Base-by-base conservation (phyloP, 2,888 invertebrate species). In the Drosophila tanythrix region DNA sequence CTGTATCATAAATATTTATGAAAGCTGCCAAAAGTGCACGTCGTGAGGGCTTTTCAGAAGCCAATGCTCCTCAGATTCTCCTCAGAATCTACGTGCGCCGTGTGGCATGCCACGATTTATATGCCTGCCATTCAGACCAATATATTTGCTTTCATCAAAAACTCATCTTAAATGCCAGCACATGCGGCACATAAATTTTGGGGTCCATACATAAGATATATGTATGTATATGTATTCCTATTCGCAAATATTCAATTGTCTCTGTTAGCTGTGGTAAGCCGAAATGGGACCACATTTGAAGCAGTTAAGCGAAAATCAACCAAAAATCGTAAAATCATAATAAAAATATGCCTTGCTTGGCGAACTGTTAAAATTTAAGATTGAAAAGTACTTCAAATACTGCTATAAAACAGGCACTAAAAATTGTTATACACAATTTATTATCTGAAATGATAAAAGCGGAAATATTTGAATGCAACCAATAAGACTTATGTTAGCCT, bases 161-260 rank as follows among this genome's bases (percentile, higher is more conserved):
- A 75, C 88, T 82, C 90, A 89, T 89, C 79, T 84, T 82, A 73
- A 84, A 89, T 84, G 90, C 90, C 88, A 58, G 59, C 87, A 88
- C 88, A 84, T 84, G 85, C 79, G 71, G 65, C 76, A 71, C 76
- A 79, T 76, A 73, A 74, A 74, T 84, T 71, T 70, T 46, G 60
- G 52, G 61, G 21, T 29, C 13, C 52, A 55, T 66, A 21, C 18
- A 31, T 40, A 31, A 13, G 4, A 29, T 40, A 59, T 35, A 40
- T 35, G 10, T 3, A 15, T 27, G 51, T 48, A 51, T 46, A 13
- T 46, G 13, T 21, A 46, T 46, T 21, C 7, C n/a, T 33, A 35
- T 55, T 29, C 50, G 6, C 35, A 51, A 36, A 58, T 59, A 62
- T 50, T 69, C 83, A 73, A 73, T 79, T 76, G 67, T 65, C 55